Conservation (phyloP, 2,113 vertebrate species). For the Urocolius indicus region DNA sequence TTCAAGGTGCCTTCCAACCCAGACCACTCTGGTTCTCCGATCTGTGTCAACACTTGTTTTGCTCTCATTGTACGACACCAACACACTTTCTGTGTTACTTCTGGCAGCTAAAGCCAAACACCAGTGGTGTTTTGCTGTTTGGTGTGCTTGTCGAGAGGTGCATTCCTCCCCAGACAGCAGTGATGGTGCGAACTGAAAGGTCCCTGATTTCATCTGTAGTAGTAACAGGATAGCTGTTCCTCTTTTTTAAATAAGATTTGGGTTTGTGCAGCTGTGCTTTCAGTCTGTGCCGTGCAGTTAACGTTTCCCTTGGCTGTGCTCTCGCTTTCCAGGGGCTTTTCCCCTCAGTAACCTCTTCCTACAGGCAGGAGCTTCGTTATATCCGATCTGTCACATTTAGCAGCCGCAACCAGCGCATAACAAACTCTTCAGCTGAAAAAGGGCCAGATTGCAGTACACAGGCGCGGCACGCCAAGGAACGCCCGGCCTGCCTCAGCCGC, state of each 20-base stretch:
- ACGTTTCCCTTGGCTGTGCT: accelerated
- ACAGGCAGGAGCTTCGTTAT: neutral
- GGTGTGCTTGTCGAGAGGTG: neutral
- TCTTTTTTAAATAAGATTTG: neutral
- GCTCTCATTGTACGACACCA: neutral
- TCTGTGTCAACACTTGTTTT: accelerated
- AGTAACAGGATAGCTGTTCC: accelerated
- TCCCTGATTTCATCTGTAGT: neutral
- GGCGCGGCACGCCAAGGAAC: accelerated
- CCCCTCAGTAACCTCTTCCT: neutral
- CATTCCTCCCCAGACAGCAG: neutral
- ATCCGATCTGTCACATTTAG: accelerated
- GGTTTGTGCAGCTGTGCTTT: neutral
- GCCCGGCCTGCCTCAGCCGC: accelerated
- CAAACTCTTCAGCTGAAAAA: neutral
- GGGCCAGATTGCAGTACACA: accelerated
- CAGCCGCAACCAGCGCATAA: neutral
- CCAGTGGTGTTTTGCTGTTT: neutral
- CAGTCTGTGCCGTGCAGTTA: neutral
- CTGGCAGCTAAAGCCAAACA: too few relatives aligned
- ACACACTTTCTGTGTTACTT: accelerated
- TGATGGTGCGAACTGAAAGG: accelerated
- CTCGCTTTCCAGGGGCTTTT: neutral
- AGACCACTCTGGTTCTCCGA: too few relatives aligned
- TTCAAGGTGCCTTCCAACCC: too few relatives aligned